phyloP scores from a whole-genome alignment of 2,888 invertebrate genomes.

The Eristalis intricaria region DNA sequence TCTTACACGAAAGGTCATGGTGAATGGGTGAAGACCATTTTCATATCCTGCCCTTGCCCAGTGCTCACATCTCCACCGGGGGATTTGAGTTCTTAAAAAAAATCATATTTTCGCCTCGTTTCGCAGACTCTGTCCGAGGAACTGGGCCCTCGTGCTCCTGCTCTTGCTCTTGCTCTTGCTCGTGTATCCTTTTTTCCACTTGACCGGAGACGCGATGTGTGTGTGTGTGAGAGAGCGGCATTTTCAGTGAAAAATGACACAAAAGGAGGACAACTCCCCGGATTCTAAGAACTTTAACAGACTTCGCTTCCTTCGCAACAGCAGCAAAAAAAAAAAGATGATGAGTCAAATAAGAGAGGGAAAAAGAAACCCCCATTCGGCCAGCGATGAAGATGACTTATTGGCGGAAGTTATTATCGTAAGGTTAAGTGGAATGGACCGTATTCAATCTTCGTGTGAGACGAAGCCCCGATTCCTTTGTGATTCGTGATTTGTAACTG shows the following conservation, averaged over 20 bases:
- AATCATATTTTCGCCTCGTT: conserved; percentile 49
- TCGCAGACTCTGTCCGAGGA: conserved; percentile 47
- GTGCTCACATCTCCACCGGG: conserved; percentile 4
- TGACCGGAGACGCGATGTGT: conserved; percentile 9
- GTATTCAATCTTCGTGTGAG: conserved; percentile 36
- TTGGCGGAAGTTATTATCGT: conserved; percentile 70
- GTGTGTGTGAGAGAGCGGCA: conserved; percentile 13
- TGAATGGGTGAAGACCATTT: conserved; percentile 60
- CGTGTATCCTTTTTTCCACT: conserved; percentile 59
- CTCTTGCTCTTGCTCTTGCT: background rate
- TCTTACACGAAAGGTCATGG: conserved; percentile 66
- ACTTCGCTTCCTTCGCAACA: background rate
- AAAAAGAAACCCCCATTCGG: conserved; percentile 58
- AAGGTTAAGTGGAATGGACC: conserved; percentile 64
- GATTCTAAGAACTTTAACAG: conserved; percentile 4
- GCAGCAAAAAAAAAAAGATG: background rate
- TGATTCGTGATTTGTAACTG: conserved; percentile 58
- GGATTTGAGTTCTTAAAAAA: conserved; percentile 47
- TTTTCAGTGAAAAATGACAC: conserved; percentile 57
- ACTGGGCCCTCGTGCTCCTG: too few relatives aligned
- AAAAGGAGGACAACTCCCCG: conserved; percentile 50
- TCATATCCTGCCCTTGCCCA: conserved; percentile 54
- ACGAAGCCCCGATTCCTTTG: conserved; percentile 22
- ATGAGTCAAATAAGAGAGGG: background rate
- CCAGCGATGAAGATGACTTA: conserved; percentile 65